Percentiles rank a stretch among this genome's conserved stretches.
Conservation (phyloP, 1,140 invertebrate genomes). For the Polyergus mexicanus region DNA sequence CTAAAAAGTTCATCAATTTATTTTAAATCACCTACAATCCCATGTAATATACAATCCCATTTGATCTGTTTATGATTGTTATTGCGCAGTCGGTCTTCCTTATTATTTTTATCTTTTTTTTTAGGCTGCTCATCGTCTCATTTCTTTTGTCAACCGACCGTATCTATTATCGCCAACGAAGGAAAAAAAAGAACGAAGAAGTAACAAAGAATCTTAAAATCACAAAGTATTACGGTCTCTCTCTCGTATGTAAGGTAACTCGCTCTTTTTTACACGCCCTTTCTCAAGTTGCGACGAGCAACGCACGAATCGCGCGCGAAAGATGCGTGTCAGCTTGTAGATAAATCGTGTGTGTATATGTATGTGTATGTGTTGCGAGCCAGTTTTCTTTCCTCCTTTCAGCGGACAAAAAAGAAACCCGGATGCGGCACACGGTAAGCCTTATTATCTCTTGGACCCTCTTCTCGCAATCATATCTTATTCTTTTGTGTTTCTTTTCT, state of each 20-base stretch:
- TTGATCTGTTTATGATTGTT: constrained; percentile 8
- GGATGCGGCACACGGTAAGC: constrained; percentile 70
- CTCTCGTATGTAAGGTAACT: constrained; percentile 53
- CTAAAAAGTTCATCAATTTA: neutral
- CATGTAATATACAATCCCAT: neutral
- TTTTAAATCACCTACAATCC: neutral
- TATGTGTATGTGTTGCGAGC: constrained; percentile 14
- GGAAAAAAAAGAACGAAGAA: constrained; percentile 69
- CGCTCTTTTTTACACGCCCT: constrained; percentile 17
- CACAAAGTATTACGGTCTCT: constrained; percentile 51
- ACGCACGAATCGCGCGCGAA: constrained; percentile 36
- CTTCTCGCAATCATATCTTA: constrained; percentile 68
- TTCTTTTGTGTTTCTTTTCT: constrained; percentile 60
- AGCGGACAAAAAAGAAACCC: constrained; percentile 57
- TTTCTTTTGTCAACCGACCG: constrained; percentile 26
- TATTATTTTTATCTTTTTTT: constrained; percentile 6
- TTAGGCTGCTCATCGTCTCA: constrained; percentile 14
- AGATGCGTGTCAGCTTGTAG: constrained; percentile 62
- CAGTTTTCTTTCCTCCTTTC: constrained; percentile 63
- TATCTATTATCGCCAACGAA: constrained; percentile 24
- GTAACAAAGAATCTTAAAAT: constrained; percentile 55
- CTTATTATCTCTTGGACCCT: constrained; percentile 76
- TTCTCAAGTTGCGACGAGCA: constrained; percentile 51
- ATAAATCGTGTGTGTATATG: constrained; percentile 51
- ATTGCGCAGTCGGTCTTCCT: neutral